Evolutionary conservation across 2,797 vertebrate species (phyloP).

Genomic region (Muscicapa comitata): DNA sequence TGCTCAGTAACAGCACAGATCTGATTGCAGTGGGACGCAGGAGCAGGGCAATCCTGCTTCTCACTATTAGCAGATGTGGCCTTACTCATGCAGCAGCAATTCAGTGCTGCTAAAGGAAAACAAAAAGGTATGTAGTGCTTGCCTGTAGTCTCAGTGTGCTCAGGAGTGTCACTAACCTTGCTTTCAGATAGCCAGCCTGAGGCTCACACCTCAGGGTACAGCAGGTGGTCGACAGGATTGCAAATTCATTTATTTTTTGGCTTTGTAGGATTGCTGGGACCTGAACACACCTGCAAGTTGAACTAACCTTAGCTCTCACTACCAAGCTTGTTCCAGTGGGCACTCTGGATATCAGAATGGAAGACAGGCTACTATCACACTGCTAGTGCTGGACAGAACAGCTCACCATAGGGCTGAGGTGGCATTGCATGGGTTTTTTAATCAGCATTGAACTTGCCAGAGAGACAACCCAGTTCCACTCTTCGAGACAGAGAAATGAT

Average conservation of each 20-base stretch:
- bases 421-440: not conserved
- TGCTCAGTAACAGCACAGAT: not conserved
- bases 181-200: not conserved
- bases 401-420: not conserved
- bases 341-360: not conserved
- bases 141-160: not conserved
- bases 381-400: not conserved
- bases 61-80: not conserved
- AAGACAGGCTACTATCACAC: not conserved
- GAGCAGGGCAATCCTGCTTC: not conserved
- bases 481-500: not conserved
- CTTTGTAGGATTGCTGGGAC: not conserved
- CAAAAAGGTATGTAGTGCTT: not conserved
- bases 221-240: not conserved
- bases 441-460: not conserved
- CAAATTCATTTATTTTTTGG: not conserved
- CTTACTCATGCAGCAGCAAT: not conserved
- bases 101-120: not conserved
- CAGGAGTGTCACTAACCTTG: not conserved
- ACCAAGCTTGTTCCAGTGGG: not conserved
- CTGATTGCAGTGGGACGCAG: rapidly evolving
- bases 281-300: not conserved
- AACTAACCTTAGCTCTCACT: not conserved
- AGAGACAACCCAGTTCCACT: not conserved
- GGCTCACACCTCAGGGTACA: not conserved